These are phyloP conservation scores for Ceratina japonica DNA, from an alignment of 1,140 invertebrate species.

Conservation along the genomic window DNA sequence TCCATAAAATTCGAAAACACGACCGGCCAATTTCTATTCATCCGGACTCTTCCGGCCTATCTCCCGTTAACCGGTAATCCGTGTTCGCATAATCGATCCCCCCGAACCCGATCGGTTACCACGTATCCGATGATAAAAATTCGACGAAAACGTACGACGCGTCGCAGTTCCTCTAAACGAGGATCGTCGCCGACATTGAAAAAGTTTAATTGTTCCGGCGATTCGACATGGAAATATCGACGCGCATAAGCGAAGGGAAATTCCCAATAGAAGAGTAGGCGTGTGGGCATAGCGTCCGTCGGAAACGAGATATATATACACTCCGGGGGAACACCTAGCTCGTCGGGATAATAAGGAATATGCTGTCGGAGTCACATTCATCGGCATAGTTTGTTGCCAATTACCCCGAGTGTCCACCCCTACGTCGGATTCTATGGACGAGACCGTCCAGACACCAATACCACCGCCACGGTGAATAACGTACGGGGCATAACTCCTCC, in stretches of 20 bases:
- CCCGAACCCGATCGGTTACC: too few relatives aligned
- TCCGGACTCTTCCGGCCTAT: too few relatives aligned
- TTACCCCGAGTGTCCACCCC: slow-evolving; percentile 49
- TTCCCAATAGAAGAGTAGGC: not conserved
- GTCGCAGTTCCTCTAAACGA: not conserved
- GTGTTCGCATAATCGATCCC: too few relatives aligned
- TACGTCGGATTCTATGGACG: slow-evolving; percentile 13
- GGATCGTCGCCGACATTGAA: not conserved
- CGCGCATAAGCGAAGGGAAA: not conserved
- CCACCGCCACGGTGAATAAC: slow-evolving; percentile 12
- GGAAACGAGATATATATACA: slow-evolving; percentile 19
- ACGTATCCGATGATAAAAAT: too few relatives aligned
- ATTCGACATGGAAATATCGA: too few relatives aligned
- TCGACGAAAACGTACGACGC: too few relatives aligned
- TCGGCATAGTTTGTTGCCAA: slow-evolving; percentile 50
- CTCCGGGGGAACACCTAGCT: slow-evolving; percentile 28
- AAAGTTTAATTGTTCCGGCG: not conserved
- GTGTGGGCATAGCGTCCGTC: not conserved
- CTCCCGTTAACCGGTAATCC: too few relatives aligned
- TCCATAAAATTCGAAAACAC: not conserved
- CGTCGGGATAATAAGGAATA: slow-evolving; percentile 37
- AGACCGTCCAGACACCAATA: slow-evolving; percentile 20
- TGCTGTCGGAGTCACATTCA: slow-evolving; percentile 12
- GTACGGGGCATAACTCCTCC: too few relatives aligned
- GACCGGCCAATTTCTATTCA: too few relatives aligned